These are phyloP conservation scores for Radopholus similis DNA, from an alignment of 1,140 invertebrate genomes.

Conservation along the genomic window DNA sequence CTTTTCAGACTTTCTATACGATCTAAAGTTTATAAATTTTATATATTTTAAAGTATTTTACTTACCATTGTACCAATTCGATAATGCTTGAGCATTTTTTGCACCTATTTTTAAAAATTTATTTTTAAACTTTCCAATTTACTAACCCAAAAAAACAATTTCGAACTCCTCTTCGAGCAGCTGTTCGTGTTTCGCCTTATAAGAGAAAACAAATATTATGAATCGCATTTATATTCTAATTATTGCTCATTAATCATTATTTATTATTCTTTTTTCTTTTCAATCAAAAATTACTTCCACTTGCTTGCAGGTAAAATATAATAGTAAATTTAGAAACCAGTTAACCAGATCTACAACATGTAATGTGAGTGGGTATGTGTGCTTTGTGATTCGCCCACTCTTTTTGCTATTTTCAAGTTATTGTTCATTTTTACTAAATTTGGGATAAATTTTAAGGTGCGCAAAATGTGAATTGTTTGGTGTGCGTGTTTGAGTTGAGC, in stretches of 20 bases:
- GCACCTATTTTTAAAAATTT: constrained; percentile 26
- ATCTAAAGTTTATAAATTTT: not conserved
- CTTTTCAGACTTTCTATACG: constrained; percentile 45
- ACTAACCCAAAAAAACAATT: no score
- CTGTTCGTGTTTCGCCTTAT: constrained; percentile 49
- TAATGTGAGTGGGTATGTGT: no score
- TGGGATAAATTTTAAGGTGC: no score
- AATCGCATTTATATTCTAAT: not conserved
- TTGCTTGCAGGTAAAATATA: not conserved
- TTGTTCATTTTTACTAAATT: no score
- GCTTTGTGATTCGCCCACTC: no score
- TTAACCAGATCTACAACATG: no score
- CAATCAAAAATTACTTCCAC: not conserved
- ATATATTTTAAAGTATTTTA: not conserved
- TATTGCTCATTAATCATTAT: not conserved
- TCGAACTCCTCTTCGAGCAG: constrained; percentile 42
- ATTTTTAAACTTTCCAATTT: no score
- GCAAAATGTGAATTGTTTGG: no score
- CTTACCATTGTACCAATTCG: constrained; percentile 34
- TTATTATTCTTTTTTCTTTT: not conserved
- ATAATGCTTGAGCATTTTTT: constrained; percentile 29
- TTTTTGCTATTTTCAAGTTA: no score
- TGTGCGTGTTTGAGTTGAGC: no score
- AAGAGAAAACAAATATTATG: no score
- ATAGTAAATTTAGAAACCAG: no score